Evolutionary conservation across 2,113 vertebrate genomes (phyloP).

Genomic region (Ctenodactylus gundi): DNA sequence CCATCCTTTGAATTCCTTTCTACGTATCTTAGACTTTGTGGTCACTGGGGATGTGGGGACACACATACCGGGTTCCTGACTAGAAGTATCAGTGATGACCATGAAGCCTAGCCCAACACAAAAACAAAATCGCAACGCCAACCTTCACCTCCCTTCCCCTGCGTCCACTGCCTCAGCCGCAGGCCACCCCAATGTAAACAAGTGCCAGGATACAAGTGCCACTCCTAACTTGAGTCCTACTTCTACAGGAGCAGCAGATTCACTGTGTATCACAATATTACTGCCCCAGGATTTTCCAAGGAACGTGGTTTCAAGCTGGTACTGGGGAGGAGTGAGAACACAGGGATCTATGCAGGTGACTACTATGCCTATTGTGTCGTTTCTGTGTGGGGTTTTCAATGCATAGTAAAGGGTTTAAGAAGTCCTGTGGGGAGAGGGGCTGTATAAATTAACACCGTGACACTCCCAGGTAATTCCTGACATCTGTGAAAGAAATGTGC

Average conservation of each 20-base stretch:
- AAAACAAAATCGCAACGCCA: fast-evolving
- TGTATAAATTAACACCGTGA: fast-evolving
- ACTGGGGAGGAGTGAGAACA: background rate
- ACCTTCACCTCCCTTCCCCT: fast-evolving
- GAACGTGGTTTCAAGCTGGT: fast-evolving
- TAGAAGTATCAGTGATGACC: fast-evolving
- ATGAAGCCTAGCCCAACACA: fast-evolving
- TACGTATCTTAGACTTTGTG: fast-evolving
- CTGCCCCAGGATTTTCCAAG: fast-evolving
- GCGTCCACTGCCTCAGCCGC: background rate
- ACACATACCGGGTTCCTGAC: fast-evolving
- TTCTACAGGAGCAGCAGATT: fast-evolving
- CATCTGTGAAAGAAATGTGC: background rate
- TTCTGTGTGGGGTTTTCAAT: fast-evolving
- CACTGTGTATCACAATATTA: fast-evolving
- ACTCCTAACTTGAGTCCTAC: fast-evolving
- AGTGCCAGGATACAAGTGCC: fast-evolving
- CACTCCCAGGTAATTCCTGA: background rate
- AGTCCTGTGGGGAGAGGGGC: background rate
- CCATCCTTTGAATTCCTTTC: background rate
- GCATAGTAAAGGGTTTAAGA: background rate
- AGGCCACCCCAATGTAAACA: background rate
- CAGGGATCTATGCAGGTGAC: fast-evolving
- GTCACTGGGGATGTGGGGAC: fast-evolving
- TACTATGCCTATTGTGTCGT: background rate